phyloP scores from a whole-genome alignment of 2,888 invertebrate species.

The Idaea straminata region DNA sequence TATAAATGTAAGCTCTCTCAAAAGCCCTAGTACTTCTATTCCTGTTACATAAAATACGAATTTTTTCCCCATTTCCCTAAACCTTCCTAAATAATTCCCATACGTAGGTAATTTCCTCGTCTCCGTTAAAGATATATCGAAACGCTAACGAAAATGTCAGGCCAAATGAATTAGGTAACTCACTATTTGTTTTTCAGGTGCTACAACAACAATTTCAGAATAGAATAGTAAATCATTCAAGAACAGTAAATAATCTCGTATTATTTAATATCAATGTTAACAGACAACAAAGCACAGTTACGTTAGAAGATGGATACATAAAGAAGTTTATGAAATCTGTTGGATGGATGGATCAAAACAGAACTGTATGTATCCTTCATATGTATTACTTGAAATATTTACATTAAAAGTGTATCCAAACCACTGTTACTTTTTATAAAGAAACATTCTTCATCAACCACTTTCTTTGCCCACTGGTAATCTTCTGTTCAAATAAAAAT shows the following conservation, averaged over 20 bases:
- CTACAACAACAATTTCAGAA: slow-evolving; percentile 23
- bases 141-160: too few relatives aligned
- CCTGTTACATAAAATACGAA: too few relatives aligned
- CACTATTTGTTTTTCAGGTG: slow-evolving; percentile 28
- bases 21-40: too few relatives aligned
- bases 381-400: slow-evolving; percentile 19
- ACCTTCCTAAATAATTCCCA: too few relatives aligned
- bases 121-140: too few relatives aligned
- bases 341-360: slow-evolving; percentile 79
- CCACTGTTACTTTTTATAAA: not conserved
- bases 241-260: not conserved
- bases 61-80: too few relatives aligned
- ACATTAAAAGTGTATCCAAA: not conserved
- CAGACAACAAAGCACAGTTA: slow-evolving; percentile 52
- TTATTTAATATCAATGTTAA: slow-evolving; percentile 20
- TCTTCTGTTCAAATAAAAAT: too few relatives aligned
- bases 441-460: not conserved
- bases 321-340: slow-evolving; percentile 82
- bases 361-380: slow-evolving; percentile 65
- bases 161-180: too few relatives aligned
- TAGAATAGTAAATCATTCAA: slow-evolving; percentile 35
- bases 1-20: not conserved
- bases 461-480: not conserved
- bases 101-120: too few relatives aligned
- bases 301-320: slow-evolving; percentile 72